Percentiles rank a stretch among this genome's conserved stretches.
Evolutionary conservation across 2,113 vertebrate genomes (phyloP).

Genomic region (Pterocles orientalis): DNA sequence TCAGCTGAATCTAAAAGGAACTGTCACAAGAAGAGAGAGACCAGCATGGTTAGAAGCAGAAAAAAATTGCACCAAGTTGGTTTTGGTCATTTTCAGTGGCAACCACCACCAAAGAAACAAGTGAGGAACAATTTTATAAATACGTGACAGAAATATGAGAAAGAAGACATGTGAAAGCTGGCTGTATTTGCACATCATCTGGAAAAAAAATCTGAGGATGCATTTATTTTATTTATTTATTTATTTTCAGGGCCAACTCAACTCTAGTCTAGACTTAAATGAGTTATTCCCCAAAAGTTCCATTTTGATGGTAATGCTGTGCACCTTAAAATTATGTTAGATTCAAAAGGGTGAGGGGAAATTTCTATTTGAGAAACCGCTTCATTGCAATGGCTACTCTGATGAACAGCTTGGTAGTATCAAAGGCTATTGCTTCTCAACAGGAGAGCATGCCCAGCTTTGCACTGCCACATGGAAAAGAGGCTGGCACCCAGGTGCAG

Average conservation of each 20-base stretch:
- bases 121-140: constrained; percentile 39
- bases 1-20: neutral
- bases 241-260: neutral
- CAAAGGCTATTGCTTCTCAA: neutral
- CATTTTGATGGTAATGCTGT: neutral
- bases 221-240: neutral
- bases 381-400: neutral
- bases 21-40: neutral
- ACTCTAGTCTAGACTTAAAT: neutral
- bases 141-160: constrained; percentile 42
- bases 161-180: constrained; percentile 32
- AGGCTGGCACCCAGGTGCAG: neutral
- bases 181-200: neutral
- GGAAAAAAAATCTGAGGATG: neutral
- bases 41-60: neutral
- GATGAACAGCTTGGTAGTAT: neutral
- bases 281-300: neutral
- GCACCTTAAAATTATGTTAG: neutral
- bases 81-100: neutral
- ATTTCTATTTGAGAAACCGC: neutral
- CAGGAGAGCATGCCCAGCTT: neutral
- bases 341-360: neutral
- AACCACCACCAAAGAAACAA: neutral
- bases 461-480: neutral
- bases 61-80: neutral